Percentiles rank a stretch among this genome's conserved stretches.
phyloP scores from a whole-genome alignment of 1,140 invertebrate genomes.

The Bathynomus jamesi region DNA sequence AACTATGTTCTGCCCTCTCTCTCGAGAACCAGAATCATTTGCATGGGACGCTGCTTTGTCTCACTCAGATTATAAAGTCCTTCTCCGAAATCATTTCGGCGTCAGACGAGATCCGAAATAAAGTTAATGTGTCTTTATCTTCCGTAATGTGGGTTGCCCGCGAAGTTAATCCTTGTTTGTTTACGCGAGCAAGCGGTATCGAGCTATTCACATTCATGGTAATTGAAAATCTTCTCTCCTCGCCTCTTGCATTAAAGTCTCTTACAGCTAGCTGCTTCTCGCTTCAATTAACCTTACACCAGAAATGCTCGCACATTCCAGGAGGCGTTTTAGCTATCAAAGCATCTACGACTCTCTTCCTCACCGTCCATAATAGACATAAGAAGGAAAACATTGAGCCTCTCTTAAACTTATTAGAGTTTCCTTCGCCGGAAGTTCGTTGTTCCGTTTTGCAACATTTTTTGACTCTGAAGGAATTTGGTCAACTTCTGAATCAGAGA shows the following conservation, averaged over 20 bases:
- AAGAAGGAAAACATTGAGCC: background rate
- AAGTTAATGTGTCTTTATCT: background rate
- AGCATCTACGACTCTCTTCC: background rate
- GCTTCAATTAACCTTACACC: background rate
- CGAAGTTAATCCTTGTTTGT: background rate
- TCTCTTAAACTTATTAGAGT: background rate
- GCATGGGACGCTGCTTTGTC: constrained; percentile 50
- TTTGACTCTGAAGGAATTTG: too few relatives aligned
- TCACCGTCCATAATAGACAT: background rate
- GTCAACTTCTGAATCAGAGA: too few relatives aligned
- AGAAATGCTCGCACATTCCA: background rate
- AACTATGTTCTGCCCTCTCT: constrained; percentile 13
- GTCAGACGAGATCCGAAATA: background rate
- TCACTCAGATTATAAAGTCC: constrained; percentile 21
- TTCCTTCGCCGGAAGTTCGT: background rate
- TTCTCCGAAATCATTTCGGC: background rate
- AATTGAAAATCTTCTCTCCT: background rate
- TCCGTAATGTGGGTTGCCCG: background rate
- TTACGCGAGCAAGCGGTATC: background rate
- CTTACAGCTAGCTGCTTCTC: background rate
- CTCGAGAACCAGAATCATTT: constrained; percentile 44
- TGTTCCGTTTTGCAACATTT: background rate
- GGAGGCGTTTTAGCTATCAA: background rate
- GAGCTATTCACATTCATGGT: background rate
- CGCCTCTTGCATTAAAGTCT: background rate